Conservation (phyloP, 1,140 invertebrate genomes). For the Euwallacea similis region DNA sequence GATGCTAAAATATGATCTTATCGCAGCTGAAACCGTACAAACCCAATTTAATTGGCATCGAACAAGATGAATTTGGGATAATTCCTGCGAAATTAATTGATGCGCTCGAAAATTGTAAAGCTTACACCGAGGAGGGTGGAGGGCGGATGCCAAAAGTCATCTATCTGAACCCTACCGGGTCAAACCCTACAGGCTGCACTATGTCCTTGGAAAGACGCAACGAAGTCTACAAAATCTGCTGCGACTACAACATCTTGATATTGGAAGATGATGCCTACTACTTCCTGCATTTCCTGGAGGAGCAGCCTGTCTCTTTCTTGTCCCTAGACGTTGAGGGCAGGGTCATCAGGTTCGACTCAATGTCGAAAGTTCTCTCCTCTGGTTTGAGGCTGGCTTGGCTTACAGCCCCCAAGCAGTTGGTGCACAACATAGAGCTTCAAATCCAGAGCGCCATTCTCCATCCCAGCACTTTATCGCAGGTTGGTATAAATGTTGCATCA, state of each 20-base stretch:
- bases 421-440: slow-evolving; percentile 67
- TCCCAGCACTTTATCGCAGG: slow-evolving; percentile 71
- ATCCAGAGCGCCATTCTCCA: slow-evolving; percentile 74
- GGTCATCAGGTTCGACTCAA: slow-evolving; percentile 77
- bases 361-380: slow-evolving; percentile 77
- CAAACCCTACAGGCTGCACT: slow-evolving; percentile 72
- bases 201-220: slow-evolving; percentile 66
- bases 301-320: slow-evolving; percentile 67
- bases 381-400: slow-evolving; percentile 72
- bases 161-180: slow-evolving; percentile 63
- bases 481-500: slow-evolving; percentile 21
- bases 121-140: slow-evolving; percentile 50
- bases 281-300: slow-evolving; percentile 70
- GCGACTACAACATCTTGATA: slow-evolving; percentile 75
- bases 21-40: slow-evolving; percentile 58
- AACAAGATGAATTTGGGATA: slow-evolving; percentile 59
- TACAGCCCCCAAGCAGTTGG: slow-evolving; percentile 66
- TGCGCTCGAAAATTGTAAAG: slow-evolving; percentile 55
- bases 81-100: slow-evolving; percentile 55
- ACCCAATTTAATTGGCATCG: slow-evolving; percentile 57
- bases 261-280: slow-evolving; percentile 83
- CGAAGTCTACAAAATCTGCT: slow-evolving; percentile 74
- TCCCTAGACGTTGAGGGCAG: slow-evolving; percentile 76
- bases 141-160: slow-evolving; percentile 63
- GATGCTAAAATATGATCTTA: neutral